Conservation (phyloP, 37 sponge, comb jelly and placozoan species). For the Ianthella basta region DNA sequence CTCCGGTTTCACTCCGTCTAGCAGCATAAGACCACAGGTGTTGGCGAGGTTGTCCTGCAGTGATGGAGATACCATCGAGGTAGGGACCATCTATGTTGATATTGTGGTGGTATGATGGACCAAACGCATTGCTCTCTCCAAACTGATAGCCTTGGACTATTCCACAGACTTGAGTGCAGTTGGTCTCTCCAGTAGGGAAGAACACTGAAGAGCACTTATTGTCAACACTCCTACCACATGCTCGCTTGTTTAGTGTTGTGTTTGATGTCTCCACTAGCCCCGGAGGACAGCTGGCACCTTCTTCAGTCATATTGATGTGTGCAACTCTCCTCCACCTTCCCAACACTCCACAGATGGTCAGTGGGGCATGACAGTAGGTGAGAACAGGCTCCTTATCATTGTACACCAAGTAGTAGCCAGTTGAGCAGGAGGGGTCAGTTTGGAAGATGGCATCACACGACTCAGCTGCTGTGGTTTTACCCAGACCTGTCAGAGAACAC, state of each 20-base stretch:
- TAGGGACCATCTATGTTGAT: neutral
- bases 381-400: neutral
- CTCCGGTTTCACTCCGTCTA: neutral
- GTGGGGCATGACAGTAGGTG: constrained; percentile 19
- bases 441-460: constrained; percentile 15
- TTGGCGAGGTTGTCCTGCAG: constrained; percentile 5
- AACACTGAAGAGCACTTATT: neutral
- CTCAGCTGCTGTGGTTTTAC: neutral
- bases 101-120: neutral
- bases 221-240: constrained; percentile 11
- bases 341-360: constrained; percentile 4
- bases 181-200: neutral
- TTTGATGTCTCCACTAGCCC: neutral
- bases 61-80: constrained; percentile 24
- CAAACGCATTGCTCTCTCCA: constrained; percentile 18
- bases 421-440: neutral
- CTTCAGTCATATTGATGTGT: constrained; percentile 15
- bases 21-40: constrained; percentile 26
- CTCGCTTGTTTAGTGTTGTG: neutral
- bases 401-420: constrained; percentile 7
- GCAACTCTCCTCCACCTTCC: constrained; percentile 5
- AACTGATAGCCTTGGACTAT: neutral
- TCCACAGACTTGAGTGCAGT: constrained; percentile 11
- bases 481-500: neutral
- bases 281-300: constrained; percentile 14